Evolutionary conservation across 2,113 vertebrate genomes (phyloP).

Genomic region (Zootoca vivipara): DNA sequence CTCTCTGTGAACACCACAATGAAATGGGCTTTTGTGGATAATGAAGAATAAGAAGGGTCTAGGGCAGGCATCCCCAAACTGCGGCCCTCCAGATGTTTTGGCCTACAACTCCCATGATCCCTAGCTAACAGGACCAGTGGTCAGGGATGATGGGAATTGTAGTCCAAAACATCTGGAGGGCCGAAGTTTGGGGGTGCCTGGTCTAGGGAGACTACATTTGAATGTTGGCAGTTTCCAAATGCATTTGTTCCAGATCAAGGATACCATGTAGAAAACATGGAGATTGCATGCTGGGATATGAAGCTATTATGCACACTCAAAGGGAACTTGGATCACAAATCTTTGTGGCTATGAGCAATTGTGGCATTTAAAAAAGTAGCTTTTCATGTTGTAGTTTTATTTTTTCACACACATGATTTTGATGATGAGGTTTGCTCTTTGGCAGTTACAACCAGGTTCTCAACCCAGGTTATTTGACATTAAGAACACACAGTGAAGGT

Average conservation of each 20-base stretch:
- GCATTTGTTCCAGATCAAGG: background rate
- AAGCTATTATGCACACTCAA: background rate
- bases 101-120: too few relatives aligned
- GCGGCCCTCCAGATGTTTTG: too few relatives aligned
- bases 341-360: background rate
- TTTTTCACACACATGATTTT: background rate
- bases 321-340: background rate
- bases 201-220: background rate
- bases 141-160: too few relatives aligned
- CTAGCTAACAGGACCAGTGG: too few relatives aligned
- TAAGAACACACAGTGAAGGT: background rate
- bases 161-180: too few relatives aligned
- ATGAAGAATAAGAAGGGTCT: background rate
- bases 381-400: background rate
- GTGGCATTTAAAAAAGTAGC: background rate
- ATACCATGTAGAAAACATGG: background rate
- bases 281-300: background rate
- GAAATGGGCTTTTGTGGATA: too few relatives aligned
- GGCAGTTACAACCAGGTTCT: background rate
- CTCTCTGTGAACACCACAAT: too few relatives aligned
- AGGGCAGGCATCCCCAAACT: too few relatives aligned
- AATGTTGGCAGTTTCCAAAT: background rate
- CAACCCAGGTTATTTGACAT: slow-evolving; percentile 20
- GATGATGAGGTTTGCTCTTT: background rate
- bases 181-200: too few relatives aligned